A percentile compares a stretch with the other conserved stretches of the same genome.
These are phyloP conservation scores for Rhagonycha fulva DNA, from an alignment of 2,888 invertebrate genomes.

Conservation along the genomic window DNA sequence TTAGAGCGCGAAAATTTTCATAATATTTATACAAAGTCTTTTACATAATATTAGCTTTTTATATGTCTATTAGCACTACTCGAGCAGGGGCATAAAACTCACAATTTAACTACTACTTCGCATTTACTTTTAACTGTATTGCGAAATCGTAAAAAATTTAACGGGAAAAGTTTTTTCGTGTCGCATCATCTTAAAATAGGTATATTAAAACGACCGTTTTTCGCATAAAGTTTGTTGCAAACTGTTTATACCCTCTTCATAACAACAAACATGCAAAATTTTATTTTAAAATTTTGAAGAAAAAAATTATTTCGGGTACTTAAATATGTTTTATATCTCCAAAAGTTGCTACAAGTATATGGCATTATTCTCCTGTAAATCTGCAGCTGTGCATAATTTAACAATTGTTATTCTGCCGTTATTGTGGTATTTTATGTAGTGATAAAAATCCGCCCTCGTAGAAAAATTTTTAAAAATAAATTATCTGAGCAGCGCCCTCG, in stretches of 20 bases:
- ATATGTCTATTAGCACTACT: conserved; percentile 23
- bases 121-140: conserved; percentile 22
- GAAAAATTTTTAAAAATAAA: not conserved
- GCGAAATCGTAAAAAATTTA: conserved; percentile 19
- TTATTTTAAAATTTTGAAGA: not conserved
- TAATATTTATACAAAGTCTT: conserved; percentile 32
- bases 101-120: conserved; percentile 14
- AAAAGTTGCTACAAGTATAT: not conserved
- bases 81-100: conserved; percentile 19
- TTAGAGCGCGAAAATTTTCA: conserved; percentile 38
- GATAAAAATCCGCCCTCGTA: not conserved
- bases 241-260: not conserved
- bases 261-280: not conserved
- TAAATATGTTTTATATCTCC: not conserved
- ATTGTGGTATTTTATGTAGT: not conserved
- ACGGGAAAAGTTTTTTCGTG: conserved; percentile 8
- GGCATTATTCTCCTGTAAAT: not conserved
- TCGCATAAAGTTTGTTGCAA: not conserved
- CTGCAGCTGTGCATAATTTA: not conserved
- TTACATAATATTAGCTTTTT: conserved; percentile 31
- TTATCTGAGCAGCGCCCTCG: not conserved
- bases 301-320: not conserved
- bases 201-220: conserved; percentile 2
- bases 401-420: not conserved
- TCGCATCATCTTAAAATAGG: conserved; percentile 1